Evolutionary conservation across 1,140 invertebrate species (phyloP).

Genomic region (Papilio polyxenes): DNA sequence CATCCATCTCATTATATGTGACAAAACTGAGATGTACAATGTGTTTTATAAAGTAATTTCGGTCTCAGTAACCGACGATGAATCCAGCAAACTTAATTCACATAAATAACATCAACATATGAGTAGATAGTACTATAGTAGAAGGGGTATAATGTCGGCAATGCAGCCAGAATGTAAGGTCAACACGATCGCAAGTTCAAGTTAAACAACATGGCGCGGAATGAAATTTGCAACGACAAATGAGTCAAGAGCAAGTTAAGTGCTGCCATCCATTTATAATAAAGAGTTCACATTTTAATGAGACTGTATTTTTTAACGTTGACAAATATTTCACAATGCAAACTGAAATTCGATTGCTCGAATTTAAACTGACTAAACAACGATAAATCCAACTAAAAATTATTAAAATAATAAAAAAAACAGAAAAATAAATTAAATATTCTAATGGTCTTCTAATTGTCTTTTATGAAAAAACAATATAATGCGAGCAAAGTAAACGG

Average conservation of each 20-base stretch:
- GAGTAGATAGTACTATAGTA: constrained; percentile 1
- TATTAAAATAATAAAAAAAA: no score
- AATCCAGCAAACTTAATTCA: no score
- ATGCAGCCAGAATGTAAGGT: constrained; percentile 37
- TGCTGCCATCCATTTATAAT: constrained; percentile 4
- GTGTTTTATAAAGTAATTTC: no score
- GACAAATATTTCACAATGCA: no score
- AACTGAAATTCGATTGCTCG: no score
- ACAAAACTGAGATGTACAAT: no score
- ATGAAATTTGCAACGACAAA: constrained; percentile 35
- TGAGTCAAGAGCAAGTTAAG: constrained; percentile 13
- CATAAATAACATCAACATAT: not conserved
- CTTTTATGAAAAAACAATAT: no score
- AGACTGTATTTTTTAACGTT: no score
- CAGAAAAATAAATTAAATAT: no score
- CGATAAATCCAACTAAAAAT: not conserved
- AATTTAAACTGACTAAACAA: not conserved
- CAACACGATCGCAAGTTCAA: constrained; percentile 34
- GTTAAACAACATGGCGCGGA: constrained; percentile 18
- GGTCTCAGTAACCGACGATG: no score
- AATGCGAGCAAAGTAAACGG: constrained; percentile 36
- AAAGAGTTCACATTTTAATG: not conserved
- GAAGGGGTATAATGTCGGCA: constrained; percentile 21
- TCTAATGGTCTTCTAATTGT: no score
- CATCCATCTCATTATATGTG: no score